Conservation (phyloP, 2,113 vertebrate species). For the Eulacestoma nigropectus region DNA sequence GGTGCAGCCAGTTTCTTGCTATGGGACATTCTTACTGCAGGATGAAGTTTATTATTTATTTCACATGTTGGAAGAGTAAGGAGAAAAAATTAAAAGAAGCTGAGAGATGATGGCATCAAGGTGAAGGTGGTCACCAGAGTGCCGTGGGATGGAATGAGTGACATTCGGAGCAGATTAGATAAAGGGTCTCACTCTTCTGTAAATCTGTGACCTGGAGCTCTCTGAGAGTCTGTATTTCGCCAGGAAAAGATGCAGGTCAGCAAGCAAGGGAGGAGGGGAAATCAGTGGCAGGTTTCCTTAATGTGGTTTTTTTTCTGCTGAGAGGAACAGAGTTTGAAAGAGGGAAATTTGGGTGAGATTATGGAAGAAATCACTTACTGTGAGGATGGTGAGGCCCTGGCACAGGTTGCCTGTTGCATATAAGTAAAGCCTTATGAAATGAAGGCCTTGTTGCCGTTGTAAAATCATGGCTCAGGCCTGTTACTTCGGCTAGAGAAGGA, state of each 20-base stretch:
- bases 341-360: background rate
- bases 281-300: background rate
- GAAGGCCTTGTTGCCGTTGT: too few relatives aligned
- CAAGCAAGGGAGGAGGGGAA: background rate
- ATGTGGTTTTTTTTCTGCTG: background rate
- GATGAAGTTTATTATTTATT: background rate
- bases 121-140: background rate
- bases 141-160: background rate
- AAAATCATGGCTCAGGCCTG: too few relatives aligned
- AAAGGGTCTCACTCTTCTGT: background rate
- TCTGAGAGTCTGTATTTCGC: background rate
- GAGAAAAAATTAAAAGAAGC: background rate
- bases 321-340: background rate
- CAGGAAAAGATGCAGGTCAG: background rate
- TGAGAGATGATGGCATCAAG: background rate
- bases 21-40: background rate
- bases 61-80: background rate
- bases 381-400: fast-evolving
- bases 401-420: too few relatives aligned
- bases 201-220: background rate
- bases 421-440: too few relatives aligned
- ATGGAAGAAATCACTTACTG: background rate
- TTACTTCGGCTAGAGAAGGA: too few relatives aligned
- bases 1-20: background rate
- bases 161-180: background rate